phyloP scores from a whole-genome alignment of 2,113 vertebrate species.

The Riparia riparia region DNA sequence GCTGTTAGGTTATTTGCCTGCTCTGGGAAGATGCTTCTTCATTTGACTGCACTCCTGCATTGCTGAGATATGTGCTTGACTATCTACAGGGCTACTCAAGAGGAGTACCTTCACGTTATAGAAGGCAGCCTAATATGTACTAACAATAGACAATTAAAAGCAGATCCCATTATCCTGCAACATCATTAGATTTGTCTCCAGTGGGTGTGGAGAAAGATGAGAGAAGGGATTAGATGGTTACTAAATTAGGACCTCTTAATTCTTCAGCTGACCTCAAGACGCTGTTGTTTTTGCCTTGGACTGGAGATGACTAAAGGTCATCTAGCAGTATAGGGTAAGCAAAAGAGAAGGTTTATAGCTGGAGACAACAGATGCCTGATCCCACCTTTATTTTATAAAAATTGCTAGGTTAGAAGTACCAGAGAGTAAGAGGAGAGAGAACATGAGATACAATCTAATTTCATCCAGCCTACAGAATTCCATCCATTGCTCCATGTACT shows the following conservation, averaged over 20 bases:
- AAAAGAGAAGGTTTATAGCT: background rate
- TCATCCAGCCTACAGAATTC: background rate
- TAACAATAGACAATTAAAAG: background rate
- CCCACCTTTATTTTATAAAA: background rate
- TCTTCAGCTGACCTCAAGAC: background rate
- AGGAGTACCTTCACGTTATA: background rate
- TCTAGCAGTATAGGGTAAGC: background rate
- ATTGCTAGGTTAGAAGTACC: background rate
- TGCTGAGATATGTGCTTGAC: background rate
- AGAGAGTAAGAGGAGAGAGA: background rate
- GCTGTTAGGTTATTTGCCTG: background rate
- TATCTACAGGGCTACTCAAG: background rate
- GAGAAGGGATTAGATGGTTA: background rate
- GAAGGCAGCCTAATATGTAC: background rate
- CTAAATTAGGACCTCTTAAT: background rate
- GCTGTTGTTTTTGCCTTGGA: background rate
- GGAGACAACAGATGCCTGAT: background rate
- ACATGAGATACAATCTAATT: background rate
- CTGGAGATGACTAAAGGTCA: background rate
- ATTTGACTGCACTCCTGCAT: background rate
- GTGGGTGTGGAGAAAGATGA: background rate
- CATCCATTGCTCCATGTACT: background rate
- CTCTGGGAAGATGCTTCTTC: background rate
- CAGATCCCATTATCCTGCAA: background rate
- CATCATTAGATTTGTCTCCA: background rate